Conservation (phyloP, 1,140 invertebrate species). For the Onthophagus taurus region DNA sequence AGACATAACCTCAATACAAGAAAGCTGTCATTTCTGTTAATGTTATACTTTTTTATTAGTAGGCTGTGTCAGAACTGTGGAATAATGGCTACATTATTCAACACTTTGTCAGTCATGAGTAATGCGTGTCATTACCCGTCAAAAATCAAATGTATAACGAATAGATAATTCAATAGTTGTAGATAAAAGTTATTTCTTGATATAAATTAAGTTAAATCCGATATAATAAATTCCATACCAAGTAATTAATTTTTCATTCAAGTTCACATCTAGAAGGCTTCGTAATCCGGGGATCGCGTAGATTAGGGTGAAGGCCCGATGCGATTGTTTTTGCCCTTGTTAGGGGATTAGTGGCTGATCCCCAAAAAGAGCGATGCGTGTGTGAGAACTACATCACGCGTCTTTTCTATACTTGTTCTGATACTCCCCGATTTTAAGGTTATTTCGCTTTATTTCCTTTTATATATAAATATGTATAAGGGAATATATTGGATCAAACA, state of each 20-base stretch:
- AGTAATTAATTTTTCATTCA: slow-evolving; percentile 14
- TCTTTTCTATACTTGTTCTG: background rate
- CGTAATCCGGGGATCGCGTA: slow-evolving; percentile 18
- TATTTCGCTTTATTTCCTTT: background rate
- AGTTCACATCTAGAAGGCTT: slow-evolving; percentile 15
- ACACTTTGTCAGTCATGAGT: no score
- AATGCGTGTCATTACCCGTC: no score
- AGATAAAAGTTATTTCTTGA: no score
- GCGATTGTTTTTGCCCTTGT: slow-evolving; percentile 35
- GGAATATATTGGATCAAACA: background rate
- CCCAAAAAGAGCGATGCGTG: slow-evolving; percentile 33
- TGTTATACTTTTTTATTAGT: no score
- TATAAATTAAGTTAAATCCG: no score
- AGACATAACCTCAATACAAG: no score
- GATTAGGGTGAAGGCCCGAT: slow-evolving; percentile 21
- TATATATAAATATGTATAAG: no score
- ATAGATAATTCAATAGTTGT: no score
- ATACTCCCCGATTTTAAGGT: background rate
- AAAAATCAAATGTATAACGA: no score
- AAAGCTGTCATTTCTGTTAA: no score
- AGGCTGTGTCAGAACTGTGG: no score
- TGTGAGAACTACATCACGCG: slow-evolving; percentile 26
- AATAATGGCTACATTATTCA: no score
- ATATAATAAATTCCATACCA: slow-evolving; percentile 10
- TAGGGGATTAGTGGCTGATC: slow-evolving; percentile 34